Percentiles rank a stretch among this genome's conserved stretches.
Evolutionary conservation across 1,140 invertebrate genomes (phyloP).

Genomic region (Magallana angulata): DNA sequence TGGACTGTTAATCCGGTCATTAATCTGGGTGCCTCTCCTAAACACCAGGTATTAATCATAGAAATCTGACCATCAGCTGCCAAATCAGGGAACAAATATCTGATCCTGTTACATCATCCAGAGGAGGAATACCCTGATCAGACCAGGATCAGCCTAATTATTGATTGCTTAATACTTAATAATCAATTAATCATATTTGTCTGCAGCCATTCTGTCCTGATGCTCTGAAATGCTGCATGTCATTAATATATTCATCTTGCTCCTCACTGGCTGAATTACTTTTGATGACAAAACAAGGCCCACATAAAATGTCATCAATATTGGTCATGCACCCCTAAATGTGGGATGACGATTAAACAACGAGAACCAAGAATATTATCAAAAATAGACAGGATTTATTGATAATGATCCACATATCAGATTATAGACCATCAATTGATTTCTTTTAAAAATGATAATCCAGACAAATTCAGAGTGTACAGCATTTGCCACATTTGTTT

Average conservation of each 20-base stretch:
- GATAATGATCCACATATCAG: constrained; percentile 19
- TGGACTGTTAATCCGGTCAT: constrained; percentile 8
- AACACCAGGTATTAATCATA: constrained; percentile 19
- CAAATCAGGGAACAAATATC: constrained; percentile 34
- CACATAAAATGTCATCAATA: not conserved
- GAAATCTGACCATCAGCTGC: constrained; percentile 12
- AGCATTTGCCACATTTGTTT: too few species aligned
- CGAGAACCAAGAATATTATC: too few species aligned
- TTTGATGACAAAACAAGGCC: not conserved
- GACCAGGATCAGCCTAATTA: not conserved
- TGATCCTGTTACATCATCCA: constrained; percentile 6
- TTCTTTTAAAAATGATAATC: too few species aligned
- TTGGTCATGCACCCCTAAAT: not conserved
- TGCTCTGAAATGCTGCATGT: not conserved
- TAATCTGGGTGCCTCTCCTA: constrained; percentile 7
- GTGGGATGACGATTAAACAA: too few species aligned
- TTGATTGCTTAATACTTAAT: constrained; percentile 26
- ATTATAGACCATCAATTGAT: not conserved
- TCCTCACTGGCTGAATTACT: not conserved
- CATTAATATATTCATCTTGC: not conserved
- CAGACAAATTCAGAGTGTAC: too few species aligned
- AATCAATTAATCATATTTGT: constrained; percentile 25
- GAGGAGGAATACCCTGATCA: constrained; percentile 17
- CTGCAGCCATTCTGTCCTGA: not conserved
- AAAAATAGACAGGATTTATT: not conserved